These are phyloP conservation scores for Pediacus dermestoides DNA, from an alignment of 2,888 invertebrate genomes.

Conservation along the genomic window DNA sequence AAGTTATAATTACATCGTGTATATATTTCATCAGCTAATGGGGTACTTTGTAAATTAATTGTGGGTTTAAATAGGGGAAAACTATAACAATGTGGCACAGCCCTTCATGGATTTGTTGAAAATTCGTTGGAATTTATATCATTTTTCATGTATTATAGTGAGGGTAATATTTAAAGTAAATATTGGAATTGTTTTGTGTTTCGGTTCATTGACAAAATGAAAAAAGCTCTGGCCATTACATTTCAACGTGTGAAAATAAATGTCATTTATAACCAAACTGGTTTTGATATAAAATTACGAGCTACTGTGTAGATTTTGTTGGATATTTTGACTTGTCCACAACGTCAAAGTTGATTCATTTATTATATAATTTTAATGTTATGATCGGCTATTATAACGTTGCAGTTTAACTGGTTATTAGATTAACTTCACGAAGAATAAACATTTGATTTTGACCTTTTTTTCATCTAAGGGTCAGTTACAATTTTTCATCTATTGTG, in stretches of 20 bases:
- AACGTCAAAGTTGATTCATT: conserved; percentile 35
- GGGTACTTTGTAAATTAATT: too few species aligned
- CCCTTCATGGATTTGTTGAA: too few species aligned
- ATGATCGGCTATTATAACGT: conserved; percentile 38
- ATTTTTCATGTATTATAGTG: too few species aligned
- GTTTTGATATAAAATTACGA: background rate
- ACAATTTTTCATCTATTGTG: conserved; percentile 46
- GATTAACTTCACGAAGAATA: conserved; percentile 39
- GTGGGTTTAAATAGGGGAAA: too few species aligned
- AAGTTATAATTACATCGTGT: too few species aligned
- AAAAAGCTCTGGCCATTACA: background rate
- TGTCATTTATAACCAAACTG: conserved; percentile 8
- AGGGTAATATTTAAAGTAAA: conserved; percentile 7
- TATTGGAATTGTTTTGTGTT: conserved; percentile 6
- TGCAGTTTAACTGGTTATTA: conserved; percentile 42
- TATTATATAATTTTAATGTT: conserved; percentile 45
- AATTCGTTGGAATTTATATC: too few species aligned
- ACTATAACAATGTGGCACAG: too few species aligned
- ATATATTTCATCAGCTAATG: too few species aligned
- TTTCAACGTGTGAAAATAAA: conserved; percentile 15
- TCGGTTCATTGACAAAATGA: conserved; percentile 6
- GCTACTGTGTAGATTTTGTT: conserved; percentile 12
- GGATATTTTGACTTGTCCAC: conserved; percentile 14
- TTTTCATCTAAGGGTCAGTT: conserved; percentile 37
- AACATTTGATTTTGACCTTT: conserved; percentile 42